Percentiles rank a stretch among this genome's conserved stretches.
These are phyloP conservation scores for Parotocinclus haroldoi DNA, from an alignment of 2,797 vertebrate species.

Conservation along the genomic window DNA sequence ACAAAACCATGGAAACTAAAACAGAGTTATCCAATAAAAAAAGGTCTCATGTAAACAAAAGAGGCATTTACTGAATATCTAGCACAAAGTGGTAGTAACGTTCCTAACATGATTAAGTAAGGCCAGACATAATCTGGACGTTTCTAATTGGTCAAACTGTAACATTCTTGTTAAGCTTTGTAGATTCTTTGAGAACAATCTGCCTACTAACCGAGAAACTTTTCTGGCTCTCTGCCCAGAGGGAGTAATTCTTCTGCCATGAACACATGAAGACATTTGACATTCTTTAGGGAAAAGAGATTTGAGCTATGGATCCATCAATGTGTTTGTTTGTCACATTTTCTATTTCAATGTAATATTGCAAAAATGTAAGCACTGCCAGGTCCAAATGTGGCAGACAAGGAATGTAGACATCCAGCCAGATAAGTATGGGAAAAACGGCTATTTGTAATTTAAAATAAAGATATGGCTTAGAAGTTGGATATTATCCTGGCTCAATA, in stretches of 20 bases:
- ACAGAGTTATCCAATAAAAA: too few species aligned
- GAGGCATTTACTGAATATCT: too few species aligned
- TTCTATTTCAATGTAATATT: background rate
- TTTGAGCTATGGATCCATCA: conserved; percentile 10
- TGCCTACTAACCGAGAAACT: conserved; percentile 24
- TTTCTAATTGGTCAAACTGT: conserved; percentile 27
- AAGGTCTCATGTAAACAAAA: too few species aligned
- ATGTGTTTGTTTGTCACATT: background rate
- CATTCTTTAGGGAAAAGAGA: conserved; percentile 22
- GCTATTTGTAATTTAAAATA: too few species aligned
- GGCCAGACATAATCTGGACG: background rate
- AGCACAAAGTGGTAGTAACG: too few species aligned
- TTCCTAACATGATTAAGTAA: too few species aligned
- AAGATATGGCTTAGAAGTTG: too few species aligned
- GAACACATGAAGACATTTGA: conserved; percentile 14
- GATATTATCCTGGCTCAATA: background rate
- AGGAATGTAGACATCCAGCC: background rate
- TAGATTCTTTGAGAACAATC: conserved; percentile 34
- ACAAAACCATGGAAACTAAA: too few species aligned
- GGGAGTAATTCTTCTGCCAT: conserved; percentile 30
- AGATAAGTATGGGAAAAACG: background rate
- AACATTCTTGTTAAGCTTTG: conserved; percentile 14
- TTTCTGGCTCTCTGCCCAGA: conserved; percentile 27
- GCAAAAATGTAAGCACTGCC: background rate
- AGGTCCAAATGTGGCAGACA: background rate